These are phyloP conservation scores for Steinernema khuongi DNA, from an alignment of 1,140 invertebrate species.

Conservation along the genomic window DNA sequence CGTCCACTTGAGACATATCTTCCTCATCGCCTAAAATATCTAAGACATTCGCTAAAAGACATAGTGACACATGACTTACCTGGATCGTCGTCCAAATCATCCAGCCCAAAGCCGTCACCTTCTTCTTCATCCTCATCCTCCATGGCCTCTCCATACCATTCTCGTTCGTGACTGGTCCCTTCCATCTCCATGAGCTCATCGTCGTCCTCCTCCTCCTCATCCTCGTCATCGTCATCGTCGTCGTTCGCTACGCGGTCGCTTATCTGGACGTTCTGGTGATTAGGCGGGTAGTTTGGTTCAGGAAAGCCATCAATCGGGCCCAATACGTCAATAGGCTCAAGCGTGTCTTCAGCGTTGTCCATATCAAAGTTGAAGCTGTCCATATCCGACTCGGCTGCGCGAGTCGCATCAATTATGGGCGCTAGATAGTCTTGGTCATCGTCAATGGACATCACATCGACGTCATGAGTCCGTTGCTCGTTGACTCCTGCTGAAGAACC, in stretches of 20 bases:
- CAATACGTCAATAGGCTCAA: too few species aligned
- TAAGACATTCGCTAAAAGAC: background rate
- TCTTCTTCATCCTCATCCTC: background rate
- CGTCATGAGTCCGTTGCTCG: background rate
- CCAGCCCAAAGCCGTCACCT: background rate
- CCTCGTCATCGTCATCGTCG: background rate
- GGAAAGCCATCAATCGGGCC: too few species aligned
- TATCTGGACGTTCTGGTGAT: too few species aligned
- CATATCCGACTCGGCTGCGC: too few species aligned
- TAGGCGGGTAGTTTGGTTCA: too few species aligned
- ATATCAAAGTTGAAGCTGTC: too few species aligned
- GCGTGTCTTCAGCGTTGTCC: too few species aligned
- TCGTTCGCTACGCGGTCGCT: background rate
- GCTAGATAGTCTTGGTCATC: too few species aligned
- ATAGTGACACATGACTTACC: background rate
- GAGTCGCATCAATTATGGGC: too few species aligned
- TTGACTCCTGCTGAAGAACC: background rate
- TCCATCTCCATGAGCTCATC: background rate
- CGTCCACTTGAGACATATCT: background rate
- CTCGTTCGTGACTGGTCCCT: background rate
- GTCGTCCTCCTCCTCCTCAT: background rate
- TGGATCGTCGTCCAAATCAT: background rate
- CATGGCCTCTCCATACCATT: background rate
- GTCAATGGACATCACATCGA: too few species aligned
- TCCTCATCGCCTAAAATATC: slow-evolving; percentile 5